Evolutionary conservation across 2,888 invertebrate species (phyloP), one percentile per base, ranked within the genome.

Genomic region (Metalampra italica): DNA sequence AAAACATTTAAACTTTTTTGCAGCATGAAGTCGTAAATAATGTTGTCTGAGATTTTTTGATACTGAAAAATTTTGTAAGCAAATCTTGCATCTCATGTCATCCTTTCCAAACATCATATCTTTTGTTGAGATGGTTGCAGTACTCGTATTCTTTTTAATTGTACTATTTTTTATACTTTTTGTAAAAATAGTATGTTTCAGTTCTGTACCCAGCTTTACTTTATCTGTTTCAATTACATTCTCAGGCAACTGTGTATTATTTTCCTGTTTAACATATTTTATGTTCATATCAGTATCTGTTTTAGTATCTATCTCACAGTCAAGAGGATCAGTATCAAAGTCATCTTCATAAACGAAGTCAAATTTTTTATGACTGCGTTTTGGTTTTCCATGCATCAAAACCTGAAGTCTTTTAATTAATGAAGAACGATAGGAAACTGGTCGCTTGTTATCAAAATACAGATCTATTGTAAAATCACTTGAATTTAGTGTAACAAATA

Each of bases 11-110:
- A 53, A 45, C 3, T 30, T 45, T 38, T 60, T 60, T 9, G 60
- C 55, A 15, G 57, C 59, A 46, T 60, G 60, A 1, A 56, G 37
- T 30, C 56, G 50, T 1, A 49, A 40, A 11, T 51, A 53, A 46
- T 60, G 60, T 7, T 49, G 45, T 38, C 49, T 52, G 13, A 60
- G 39, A 8, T 49, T 34, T 36, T 50, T 46, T n/a, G 38, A 22
- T 9, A 43, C 44, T 22, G 42, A 30, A 36, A 51, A 59, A 2
- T 12, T 39, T 51, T 56, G 56, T 0, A 46, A 39, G 38, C 60
- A 60, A 5, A 0, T 12, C 9, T 44, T 48, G 40, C 60, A 60
- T 39, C 52, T 51, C n/a, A 37, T 44, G 15, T 34, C 41, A 15
- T 41, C 8, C 9, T 36, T 14, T 3, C 29, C 29, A 12, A n/a